Base-by-base conservation (phyloP, 2,113 vertebrate species). In the Gymnarchus niloticus region DNA sequence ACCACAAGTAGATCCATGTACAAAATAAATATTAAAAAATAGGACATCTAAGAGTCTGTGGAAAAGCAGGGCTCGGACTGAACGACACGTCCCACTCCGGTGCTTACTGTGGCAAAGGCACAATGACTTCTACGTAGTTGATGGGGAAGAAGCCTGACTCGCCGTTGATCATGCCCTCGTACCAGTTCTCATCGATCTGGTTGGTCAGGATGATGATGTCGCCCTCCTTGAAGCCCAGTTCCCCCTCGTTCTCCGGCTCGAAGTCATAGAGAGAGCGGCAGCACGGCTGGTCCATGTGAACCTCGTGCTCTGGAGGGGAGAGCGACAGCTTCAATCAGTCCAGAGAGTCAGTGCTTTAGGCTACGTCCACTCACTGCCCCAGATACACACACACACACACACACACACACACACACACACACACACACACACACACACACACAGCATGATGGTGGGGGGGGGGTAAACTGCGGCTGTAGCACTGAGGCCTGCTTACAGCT, bases 131-230 rank as follows among this genome's bases (percentile, higher is more conserved):
- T 52, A 99, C 97, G 56, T 99, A 99, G 92, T 94, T 99, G 91
- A 98, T 96, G 88, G 97, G 97, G 92, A 99, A 99, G 93, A 98
- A 98, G 85, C 97, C 97, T 0, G 97, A 97, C 77, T 97, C 94
- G 23, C 97, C 97, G 0, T 90, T 92, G 51, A 97, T 93, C 95
- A 96, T 96, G 85, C 97, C 97, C 89, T 98, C 97, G 0, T 96
- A 99, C 97, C 97, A 99, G 95, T 99, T 99, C 88, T 98, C 97
- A 52, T 99, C 97, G 28, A 98, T 97, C 90, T 96, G 97, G 92
- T 96, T 97, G 90, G 97, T 98, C 89, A 99, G 90, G 86, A 96
- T 97, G 90, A 99, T 98, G 95, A 99, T 84, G 94, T 98, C 96
- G 1, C 97, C 96, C 95, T 98, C 97, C 90, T 98, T 98, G 91